Conservation (phyloP, 2,888 invertebrate genomes). For the Thyatira batis region DNA sequence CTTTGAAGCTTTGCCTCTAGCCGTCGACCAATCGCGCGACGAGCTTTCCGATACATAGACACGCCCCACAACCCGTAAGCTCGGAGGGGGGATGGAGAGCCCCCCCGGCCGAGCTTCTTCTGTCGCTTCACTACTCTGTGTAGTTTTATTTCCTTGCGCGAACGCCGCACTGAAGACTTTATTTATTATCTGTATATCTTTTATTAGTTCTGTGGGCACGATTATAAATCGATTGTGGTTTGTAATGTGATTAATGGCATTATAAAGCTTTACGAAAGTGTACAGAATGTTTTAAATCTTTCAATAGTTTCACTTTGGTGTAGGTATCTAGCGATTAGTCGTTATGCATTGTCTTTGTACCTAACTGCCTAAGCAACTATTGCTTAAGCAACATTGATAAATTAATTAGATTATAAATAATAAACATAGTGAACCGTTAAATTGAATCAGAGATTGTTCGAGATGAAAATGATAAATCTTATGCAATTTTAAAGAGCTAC, state of each 20-base stretch:
- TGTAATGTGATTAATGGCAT: constrained; percentile 40
- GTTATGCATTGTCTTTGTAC: not conserved
- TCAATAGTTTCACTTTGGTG: constrained; percentile 11
- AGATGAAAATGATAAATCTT: not conserved
- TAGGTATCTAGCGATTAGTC: not conserved
- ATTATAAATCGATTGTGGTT: constrained; percentile 54
- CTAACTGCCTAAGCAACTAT: not conserved
- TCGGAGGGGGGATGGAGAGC: constrained; percentile 21
- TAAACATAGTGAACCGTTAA: not conserved
- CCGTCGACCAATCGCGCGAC: constrained; percentile 46
- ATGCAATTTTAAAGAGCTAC: not conserved
- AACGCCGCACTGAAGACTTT: constrained; percentile 34
- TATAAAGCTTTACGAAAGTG: constrained; percentile 34
- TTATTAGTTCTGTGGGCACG: constrained; percentile 46
- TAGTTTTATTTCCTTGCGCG: constrained; percentile 34
- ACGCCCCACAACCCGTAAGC: constrained; percentile 50
- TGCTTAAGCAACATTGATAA: not conserved
- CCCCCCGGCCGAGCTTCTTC: constrained; percentile 26
- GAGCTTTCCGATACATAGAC: constrained; percentile 71
- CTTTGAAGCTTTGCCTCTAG: constrained; percentile 45
- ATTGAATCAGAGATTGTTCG: not conserved
- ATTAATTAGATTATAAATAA: not conserved
- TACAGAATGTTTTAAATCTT: constrained; percentile 25
- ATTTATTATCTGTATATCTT: constrained; percentile 47
- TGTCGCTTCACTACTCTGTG: constrained; percentile 19